Percentiles rank a stretch among this genome's conserved stretches.
phyloP scores from a whole-genome alignment of 2,113 vertebrate genomes.

The Mola mola region DNA sequence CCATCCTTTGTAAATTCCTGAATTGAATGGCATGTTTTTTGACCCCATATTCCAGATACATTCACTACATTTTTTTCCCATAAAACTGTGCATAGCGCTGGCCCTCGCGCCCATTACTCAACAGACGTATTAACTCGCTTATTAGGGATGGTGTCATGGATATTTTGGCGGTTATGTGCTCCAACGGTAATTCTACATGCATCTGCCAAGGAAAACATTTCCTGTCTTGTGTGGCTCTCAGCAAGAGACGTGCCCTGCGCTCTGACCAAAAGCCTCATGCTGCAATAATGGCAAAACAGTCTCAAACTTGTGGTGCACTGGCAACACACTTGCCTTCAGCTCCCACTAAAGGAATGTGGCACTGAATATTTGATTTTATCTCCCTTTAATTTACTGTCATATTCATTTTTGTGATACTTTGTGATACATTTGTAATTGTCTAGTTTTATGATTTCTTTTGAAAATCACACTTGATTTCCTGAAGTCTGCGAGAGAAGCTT shows the following conservation, averaged over 20 bases:
- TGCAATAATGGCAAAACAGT: slow-evolving; percentile 61
- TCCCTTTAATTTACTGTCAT: slow-evolving; percentile 34
- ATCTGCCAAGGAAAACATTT: slow-evolving; percentile 82
- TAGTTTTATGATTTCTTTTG: slow-evolving; percentile 21
- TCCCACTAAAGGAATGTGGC: slow-evolving; percentile 44
- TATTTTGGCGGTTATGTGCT: slow-evolving; percentile 64
- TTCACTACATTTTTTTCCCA: slow-evolving; percentile 66
- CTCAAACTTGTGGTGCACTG: slow-evolving; percentile 35
- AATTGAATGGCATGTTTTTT: slow-evolving; percentile 64
- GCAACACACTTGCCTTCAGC: slow-evolving; percentile 48
- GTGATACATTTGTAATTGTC: slow-evolving; percentile 28
- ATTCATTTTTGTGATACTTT: slow-evolving; percentile 37
- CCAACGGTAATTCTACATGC: slow-evolving; percentile 70
- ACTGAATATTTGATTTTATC: slow-evolving; percentile 50
- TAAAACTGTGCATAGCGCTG: slow-evolving; percentile 47
- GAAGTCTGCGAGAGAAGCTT: slow-evolving; percentile 35
- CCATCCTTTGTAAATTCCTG: slow-evolving; percentile 55
- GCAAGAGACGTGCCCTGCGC: slow-evolving; percentile 58
- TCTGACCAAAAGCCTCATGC: slow-evolving; percentile 51
- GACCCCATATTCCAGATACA: slow-evolving; percentile 40
- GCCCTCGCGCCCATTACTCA: slow-evolving; percentile 57
- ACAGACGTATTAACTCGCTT: slow-evolving; percentile 63
- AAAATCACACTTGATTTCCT: slow-evolving; percentile 43
- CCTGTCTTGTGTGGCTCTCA: slow-evolving; percentile 69
- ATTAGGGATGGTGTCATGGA: slow-evolving; percentile 67